Conservation (phyloP, 2,888 invertebrate species). For the Agrotis segetum region DNA sequence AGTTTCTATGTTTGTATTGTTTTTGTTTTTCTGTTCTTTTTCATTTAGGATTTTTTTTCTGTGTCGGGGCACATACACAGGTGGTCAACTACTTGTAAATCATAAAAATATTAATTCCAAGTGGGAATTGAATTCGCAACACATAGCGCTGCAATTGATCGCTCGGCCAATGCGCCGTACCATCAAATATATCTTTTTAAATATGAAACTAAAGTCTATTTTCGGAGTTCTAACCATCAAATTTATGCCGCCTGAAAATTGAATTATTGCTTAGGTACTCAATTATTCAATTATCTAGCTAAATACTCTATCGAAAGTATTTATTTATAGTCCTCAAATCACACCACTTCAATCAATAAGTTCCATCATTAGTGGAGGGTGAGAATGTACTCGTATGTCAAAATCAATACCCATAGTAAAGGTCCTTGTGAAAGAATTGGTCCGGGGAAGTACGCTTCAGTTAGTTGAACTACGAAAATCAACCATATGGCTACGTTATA, state of each 20-base stretch:
- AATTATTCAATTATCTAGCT: slow-evolving; percentile 9
- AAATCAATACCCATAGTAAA: slow-evolving; percentile 24
- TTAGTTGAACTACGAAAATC: neutral
- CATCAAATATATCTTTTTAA: too few relatives aligned
- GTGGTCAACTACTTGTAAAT: too few relatives aligned
- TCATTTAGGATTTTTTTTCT: too few relatives aligned
- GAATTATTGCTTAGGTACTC: neutral
- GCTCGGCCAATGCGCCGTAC: too few relatives aligned
- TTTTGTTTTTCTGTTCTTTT: too few relatives aligned
- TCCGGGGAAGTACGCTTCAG: neutral
- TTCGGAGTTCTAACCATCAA: neutral
- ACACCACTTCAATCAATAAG: slow-evolving; percentile 5
- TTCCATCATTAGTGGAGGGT: slow-evolving; percentile 2
- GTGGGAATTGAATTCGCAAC: too few relatives aligned
- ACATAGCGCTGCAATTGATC: too few relatives aligned
- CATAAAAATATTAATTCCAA: too few relatives aligned
- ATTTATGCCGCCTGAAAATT: neutral
- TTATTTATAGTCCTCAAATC: neutral
- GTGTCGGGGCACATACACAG: too few relatives aligned
- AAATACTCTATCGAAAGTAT: slow-evolving; percentile 8
- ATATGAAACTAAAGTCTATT: neutral
- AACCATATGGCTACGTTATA: neutral
- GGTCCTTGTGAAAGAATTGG: neutral
- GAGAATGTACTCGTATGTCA: slow-evolving; percentile 37
- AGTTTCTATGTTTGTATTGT: too few relatives aligned